These are phyloP conservation scores for Athalia circularis DNA, from an alignment of 2,888 invertebrate species.

Conservation along the genomic window DNA sequence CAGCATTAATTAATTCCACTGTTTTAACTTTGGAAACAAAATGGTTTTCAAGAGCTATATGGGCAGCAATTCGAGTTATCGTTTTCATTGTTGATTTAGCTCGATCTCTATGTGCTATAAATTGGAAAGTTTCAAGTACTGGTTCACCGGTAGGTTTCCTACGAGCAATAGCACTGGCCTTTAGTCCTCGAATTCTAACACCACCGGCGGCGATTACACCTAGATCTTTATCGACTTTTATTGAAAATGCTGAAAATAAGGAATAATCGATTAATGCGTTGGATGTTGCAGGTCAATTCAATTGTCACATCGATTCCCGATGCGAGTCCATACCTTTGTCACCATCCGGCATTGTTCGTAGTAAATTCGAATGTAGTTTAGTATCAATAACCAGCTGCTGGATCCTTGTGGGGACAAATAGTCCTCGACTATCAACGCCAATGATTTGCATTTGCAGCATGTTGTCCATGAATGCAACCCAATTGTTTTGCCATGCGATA, in stretches of 20 bases:
- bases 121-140: conserved; percentile 85
- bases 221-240: conserved; percentile 81
- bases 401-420: conserved; percentile 75
- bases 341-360: background rate
- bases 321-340: background rate
- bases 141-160: conserved; percentile 83
- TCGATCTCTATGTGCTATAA: conserved; percentile 78
- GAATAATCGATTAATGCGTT: background rate
- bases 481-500: conserved; percentile 75
- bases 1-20: conserved; percentile 10
- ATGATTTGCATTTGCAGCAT: conserved; percentile 76
- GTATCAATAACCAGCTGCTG: conserved; percentile 73
- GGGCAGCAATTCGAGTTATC: conserved; percentile 14
- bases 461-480: conserved; percentile 78
- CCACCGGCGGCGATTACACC: conserved; percentile 85
- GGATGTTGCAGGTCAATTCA: accelerated
- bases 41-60: conserved; percentile 31
- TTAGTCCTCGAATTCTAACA: conserved; percentile 85
- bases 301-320: background rate
- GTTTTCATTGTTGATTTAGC: conserved; percentile 71
- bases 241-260: conserved; percentile 74
- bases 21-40: background rate
- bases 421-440: conserved; percentile 63
- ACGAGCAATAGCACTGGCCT: conserved; percentile 85
- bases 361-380: background rate